Evolutionary conservation across 2,888 invertebrate genomes (phyloP).

Genomic region (Polyommatus iphigenia): DNA sequence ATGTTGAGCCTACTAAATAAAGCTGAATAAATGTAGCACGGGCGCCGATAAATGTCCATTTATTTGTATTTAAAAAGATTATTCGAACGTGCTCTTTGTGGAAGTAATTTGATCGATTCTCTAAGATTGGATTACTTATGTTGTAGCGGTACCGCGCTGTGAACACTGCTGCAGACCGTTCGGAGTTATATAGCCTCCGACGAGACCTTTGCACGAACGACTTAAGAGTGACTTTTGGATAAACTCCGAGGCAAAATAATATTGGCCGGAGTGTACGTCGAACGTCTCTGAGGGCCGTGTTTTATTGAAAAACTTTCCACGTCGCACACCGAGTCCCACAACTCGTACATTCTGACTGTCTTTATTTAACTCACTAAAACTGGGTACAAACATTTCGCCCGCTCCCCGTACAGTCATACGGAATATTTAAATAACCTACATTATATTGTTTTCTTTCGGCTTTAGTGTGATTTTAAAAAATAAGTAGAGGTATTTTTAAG

Average conservation of each 20-base stretch:
- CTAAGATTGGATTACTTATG: conserved; percentile 60
- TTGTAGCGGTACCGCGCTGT: conserved; percentile 57
- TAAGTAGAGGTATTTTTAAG: neutral
- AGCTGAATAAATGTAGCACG: neutral
- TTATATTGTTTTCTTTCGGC: conserved; percentile 1
- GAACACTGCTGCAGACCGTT: conserved; percentile 50
- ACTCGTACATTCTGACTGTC: conserved; percentile 46
- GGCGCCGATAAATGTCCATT: conserved; percentile 2
- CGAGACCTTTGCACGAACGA: neutral
- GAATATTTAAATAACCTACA: conserved; percentile 27
- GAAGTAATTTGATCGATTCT: conserved; percentile 62
- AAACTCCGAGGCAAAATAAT: neutral
- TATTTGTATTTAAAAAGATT: conserved; percentile 14
- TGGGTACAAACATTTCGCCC: conserved; percentile 31
- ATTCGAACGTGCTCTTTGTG: conserved; percentile 22
- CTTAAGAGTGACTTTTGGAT: neutral
- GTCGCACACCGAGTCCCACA: conserved; percentile 51
- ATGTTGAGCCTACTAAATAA: neutral
- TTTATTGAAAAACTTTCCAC: conserved; percentile 77
- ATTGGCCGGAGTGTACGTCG: conserved; percentile 51
- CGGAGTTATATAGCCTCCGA: neutral
- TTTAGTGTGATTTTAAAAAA: neutral
- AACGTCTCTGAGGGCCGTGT: conserved; percentile 73
- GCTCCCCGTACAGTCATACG: conserved; percentile 27
- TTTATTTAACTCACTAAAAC: conserved; percentile 36